A percentile compares a stretch with the other conserved stretches of the same genome.
Conservation (phyloP, 2,797 vertebrate genomes). For the Artibeus jamaicensis region DNA sequence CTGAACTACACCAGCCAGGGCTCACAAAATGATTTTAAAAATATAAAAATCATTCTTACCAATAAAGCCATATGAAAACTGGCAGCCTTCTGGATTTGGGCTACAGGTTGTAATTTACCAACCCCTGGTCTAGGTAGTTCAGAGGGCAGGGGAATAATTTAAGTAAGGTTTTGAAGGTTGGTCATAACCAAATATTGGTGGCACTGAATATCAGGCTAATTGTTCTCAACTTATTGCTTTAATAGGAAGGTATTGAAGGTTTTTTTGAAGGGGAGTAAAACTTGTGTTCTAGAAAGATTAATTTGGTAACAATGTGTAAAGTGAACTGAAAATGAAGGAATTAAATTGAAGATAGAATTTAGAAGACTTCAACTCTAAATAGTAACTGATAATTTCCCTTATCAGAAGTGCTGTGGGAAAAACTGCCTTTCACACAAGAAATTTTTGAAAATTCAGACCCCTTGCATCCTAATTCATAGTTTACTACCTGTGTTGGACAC, state of each 20-base stretch:
- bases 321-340: background rate
- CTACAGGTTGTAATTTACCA: background rate
- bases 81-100: background rate
- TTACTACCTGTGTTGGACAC: background rate
- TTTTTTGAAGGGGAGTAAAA: background rate
- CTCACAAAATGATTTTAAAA: background rate
- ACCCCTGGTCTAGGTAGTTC: background rate
- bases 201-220: background rate
- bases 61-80: background rate
- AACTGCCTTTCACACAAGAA: background rate
- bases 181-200: constrained; percentile 2
- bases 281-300: constrained; percentile 1
- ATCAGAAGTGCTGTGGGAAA: background rate
- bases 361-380: background rate
- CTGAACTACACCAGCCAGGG: no score
- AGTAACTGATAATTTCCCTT: background rate
- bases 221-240: constrained; percentile 21
- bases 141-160: background rate
- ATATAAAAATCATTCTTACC: background rate
- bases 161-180: background rate
- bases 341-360: background rate
- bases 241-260: background rate
- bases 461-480: background rate
- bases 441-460: background rate
- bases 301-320: background rate